Base-by-base conservation (phyloP, 2,888 invertebrate species). In the Phania funesta region DNA sequence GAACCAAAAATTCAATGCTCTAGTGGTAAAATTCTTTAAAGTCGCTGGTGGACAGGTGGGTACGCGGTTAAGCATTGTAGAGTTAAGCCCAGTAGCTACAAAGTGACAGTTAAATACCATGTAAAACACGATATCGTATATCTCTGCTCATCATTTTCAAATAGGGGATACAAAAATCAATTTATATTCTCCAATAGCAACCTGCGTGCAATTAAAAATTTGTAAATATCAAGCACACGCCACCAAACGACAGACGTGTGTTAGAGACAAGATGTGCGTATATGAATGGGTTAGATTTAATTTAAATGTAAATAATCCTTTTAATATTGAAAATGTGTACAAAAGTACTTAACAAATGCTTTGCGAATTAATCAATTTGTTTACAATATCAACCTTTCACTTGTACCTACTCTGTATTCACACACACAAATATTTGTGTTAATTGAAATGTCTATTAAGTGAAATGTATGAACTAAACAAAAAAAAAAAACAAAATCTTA, bases 171-270 rank as follows among this genome's bases (percentile, higher is more conserved):
- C n/a, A 5, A 13, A 56, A 54, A 26, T 29, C 26, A 6, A 58
- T 13, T 50, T 26, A 44, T 62, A 35, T 58, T 65, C 48, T 32
- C 20, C 26, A 41, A 50, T 70, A 29, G 58, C 22, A 76, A 54
- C 75, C 68, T 83, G 83, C 80, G 75, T 78, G 80, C 75, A 84
- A 83, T 80, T 84, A 4, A 48, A 29, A 68, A 29, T 32, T 29
- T 20, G 26, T 18, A 56, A 56, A 38, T 26, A n/a, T n/a, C 16
- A 41, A 16, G 16, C 18, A 8, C 44, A 56, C 20, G 62, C 16
- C 22, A 11, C 3, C 3, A 20, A 52, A 18, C 13, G 26, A 26
- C 32, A 16, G 44, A 35, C 20, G 32, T 32, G 46, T 16, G n/a
- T 26, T n/a, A 46, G 5, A 56, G 18, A 29, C 56, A 1, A 48